Conservation (phyloP, 2,113 vertebrate species). For the Pollimyrus isidori region DNA sequence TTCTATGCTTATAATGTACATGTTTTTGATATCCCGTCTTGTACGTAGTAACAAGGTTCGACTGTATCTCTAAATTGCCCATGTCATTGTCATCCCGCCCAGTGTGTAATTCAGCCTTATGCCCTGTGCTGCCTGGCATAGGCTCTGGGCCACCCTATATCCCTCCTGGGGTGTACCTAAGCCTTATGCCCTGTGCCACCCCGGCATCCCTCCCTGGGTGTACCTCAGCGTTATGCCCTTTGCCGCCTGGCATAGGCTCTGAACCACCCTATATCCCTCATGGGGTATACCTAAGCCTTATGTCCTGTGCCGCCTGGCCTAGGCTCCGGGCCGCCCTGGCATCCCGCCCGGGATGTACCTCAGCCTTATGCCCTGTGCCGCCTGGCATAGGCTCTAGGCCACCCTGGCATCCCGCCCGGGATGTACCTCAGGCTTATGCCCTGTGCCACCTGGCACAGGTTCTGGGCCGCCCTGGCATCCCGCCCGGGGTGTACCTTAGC, state of each 20-base stretch:
- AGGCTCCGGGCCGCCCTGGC: too few species aligned
- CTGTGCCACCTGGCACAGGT: background rate
- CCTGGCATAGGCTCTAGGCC: background rate
- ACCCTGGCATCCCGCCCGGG: background rate
- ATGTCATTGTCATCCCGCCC: background rate
- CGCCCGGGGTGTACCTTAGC: background rate
- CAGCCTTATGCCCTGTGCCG: background rate
- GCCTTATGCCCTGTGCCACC: too few species aligned
- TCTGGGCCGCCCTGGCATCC: too few species aligned
- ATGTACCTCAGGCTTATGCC: background rate
- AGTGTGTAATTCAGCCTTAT: background rate
- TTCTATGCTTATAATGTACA: too few species aligned
- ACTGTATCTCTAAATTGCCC: background rate
- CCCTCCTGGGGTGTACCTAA: background rate
- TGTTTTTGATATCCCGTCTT: too few species aligned
- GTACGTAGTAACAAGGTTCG: too few species aligned
- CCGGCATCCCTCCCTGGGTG: too few species aligned
- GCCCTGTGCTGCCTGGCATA: too few species aligned
- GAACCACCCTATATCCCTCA: background rate
- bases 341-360: background rate
- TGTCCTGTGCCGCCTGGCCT: too few species aligned
- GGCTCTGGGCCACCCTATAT: too few species aligned
- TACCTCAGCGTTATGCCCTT: too few species aligned
- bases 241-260: too few species aligned
- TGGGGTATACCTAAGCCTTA: background rate